Conservation (phyloP, 2,797 vertebrate species). For the Eidolon dupreanum region DNA sequence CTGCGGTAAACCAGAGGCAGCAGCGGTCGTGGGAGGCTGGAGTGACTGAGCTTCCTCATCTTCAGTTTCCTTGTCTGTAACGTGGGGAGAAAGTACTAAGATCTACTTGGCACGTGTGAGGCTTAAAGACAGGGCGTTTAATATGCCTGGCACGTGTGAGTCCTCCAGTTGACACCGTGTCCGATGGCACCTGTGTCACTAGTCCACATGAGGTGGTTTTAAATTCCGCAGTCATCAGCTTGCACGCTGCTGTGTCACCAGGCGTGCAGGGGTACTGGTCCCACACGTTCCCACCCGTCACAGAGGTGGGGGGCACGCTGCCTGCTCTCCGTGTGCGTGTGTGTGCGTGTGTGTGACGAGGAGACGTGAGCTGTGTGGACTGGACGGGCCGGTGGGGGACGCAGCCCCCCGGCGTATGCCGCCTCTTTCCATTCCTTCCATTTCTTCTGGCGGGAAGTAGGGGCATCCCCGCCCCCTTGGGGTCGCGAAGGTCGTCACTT, state of each 20-base stretch:
- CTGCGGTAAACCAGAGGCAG: background rate
- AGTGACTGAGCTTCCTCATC: rapidly evolving
- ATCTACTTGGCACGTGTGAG: rapidly evolving
- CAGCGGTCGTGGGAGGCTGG: rapidly evolving
- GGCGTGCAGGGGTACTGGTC: rapidly evolving
- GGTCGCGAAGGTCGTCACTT: too few relatives aligned
- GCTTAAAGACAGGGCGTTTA: too few relatives aligned
- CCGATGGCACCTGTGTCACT: rapidly evolving
- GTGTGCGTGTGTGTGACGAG: too few relatives aligned
- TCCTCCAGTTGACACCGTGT: rapidly evolving
- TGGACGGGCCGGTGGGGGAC: background rate
- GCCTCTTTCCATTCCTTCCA: background rate
- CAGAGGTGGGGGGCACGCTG: rapidly evolving
- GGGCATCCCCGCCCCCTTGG: too few relatives aligned
- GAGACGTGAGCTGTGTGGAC: rapidly evolving
- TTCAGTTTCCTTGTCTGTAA: background rate
- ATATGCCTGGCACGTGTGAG: rapidly evolving
- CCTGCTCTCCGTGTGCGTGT: background rate
- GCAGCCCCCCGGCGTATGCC: background rate
- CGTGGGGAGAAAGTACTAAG: rapidly evolving
- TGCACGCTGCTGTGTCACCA: rapidly evolving
- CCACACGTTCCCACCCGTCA: rapidly evolving
- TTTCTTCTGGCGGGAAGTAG: too few relatives aligned
- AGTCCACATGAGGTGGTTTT: rapidly evolving
- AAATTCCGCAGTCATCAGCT: rapidly evolving